These are phyloP conservation scores for Coracopsis vasa DNA, from an alignment of 2,113 vertebrate genomes.

Conservation along the genomic window DNA sequence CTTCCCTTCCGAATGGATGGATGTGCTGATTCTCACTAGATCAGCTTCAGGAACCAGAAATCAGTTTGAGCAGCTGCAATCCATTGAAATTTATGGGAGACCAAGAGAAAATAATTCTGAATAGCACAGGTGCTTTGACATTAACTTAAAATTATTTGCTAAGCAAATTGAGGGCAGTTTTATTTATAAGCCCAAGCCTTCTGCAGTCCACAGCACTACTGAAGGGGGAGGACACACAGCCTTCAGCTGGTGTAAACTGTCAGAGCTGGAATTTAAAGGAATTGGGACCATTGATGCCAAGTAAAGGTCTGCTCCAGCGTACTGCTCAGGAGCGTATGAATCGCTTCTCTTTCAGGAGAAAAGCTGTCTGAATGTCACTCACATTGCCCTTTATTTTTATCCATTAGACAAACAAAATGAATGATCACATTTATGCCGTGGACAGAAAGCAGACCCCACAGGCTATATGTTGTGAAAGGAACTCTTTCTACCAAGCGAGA, in stretches of 20 bases:
- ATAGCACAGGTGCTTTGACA: background rate
- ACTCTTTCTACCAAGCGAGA: conserved; percentile 11
- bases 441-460: conserved; percentile 51
- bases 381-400: conserved; percentile 52
- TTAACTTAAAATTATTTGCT: background rate
- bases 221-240: background rate
- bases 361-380: conserved; percentile 53
- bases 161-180: background rate
- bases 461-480: conserved; percentile 31
- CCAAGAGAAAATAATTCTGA: background rate
- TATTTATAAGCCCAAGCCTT: background rate
- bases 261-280: conserved; percentile 14
- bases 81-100: background rate
- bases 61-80: background rate
- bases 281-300: background rate
- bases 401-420: conserved; percentile 62
- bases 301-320: background rate
- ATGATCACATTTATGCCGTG: background rate
- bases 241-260: background rate
- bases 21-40: fast-evolving
- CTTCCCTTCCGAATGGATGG: fast-evolving
- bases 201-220: background rate
- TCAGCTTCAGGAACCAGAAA: background rate
- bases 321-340: background rate
- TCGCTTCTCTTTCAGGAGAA: conserved; percentile 41